Base-by-base conservation (phyloP, 1,140 invertebrate genomes). In the Lineus longissimus region DNA sequence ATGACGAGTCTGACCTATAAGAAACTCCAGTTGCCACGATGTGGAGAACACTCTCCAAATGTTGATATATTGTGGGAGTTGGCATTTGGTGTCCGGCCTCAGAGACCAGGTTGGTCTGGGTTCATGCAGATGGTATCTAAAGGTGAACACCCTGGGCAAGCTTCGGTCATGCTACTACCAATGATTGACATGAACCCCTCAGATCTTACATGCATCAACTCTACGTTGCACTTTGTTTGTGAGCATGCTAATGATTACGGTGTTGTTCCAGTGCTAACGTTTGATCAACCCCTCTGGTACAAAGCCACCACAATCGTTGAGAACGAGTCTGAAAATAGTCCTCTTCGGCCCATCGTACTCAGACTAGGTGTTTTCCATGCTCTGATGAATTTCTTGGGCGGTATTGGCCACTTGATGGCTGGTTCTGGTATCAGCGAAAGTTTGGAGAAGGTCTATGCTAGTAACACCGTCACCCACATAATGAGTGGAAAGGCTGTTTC, bases 401-500 rank as follows among this genome's bases (percentile, higher is more conserved):
- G 41, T 27, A 73, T 71, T 56, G 67, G 69, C 13, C 31, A 69
- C 40, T 23, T 74, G 15, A 74, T 75, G 70, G 27, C 55, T 33
- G 67, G 61, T 1, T 63, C 67, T 43, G 67, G 72, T 22, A 58
- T 74, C 1, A 29, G 22, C 19, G 56, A 73, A 31, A 11, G 71
- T 0, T 33, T 71, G 17, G 67, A 74, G 56, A 64, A 51, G 2
- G 41, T 73, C 1, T 74, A 68, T 68, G 65, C 59, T n/a, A 27
- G 65, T 56, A 67, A 69, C 41, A 70, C 73, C 41, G 73, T 76
- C 27, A 69, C 71, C 7, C 77, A 82, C 71, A 79, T 80, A 69
- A 56, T 84, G 55, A 64, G 55, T 40, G 74, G 79, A 27, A 75
- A 84, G 69, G 71, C 79, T 55, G 81, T 78, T 67, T 61, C 75